Conservation (phyloP, 2,113 vertebrate species). For the Myotis lucifugus region DNA sequence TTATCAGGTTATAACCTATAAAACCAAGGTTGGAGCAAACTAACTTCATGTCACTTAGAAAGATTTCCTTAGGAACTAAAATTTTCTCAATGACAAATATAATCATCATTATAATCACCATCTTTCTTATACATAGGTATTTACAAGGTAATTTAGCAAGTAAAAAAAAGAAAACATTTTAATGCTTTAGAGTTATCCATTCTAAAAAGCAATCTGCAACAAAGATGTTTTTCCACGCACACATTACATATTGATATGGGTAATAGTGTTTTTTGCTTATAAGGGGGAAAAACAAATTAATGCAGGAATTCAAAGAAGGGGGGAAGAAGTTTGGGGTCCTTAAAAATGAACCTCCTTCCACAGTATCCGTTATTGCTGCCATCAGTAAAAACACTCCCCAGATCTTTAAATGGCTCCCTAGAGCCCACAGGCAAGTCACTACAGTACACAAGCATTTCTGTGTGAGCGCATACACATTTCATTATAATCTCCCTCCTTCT, state of each 20-base stretch:
- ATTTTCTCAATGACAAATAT: conserved; percentile 57
- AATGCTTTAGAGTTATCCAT: background rate
- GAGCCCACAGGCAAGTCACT: background rate
- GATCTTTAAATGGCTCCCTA: background rate
- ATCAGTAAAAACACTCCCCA: background rate
- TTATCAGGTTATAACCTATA: conserved; percentile 46
- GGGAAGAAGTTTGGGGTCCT: background rate
- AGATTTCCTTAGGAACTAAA: conserved; percentile 37
- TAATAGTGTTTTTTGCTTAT: background rate
- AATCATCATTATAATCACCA: background rate
- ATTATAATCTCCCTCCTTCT: background rate
- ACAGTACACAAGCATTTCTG: background rate
- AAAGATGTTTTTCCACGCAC: background rate
- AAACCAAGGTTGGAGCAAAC: conserved; percentile 18
- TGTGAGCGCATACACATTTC: background rate
- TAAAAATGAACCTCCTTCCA: conserved; percentile 28
- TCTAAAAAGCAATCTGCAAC: conserved; percentile 40
- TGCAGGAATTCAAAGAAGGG: conserved; percentile 27
- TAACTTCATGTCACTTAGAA: conserved; percentile 21
- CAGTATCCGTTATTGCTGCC: background rate
- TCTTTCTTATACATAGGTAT: conserved; percentile 26
- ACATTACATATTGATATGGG: background rate
- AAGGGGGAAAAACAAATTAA: background rate
- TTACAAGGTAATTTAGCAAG: conserved; percentile 35
- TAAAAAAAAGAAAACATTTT: conserved; percentile 12